These are phyloP conservation scores for Xenops minutus DNA, from an alignment of 2,797 vertebrate species.

Conservation along the genomic window DNA sequence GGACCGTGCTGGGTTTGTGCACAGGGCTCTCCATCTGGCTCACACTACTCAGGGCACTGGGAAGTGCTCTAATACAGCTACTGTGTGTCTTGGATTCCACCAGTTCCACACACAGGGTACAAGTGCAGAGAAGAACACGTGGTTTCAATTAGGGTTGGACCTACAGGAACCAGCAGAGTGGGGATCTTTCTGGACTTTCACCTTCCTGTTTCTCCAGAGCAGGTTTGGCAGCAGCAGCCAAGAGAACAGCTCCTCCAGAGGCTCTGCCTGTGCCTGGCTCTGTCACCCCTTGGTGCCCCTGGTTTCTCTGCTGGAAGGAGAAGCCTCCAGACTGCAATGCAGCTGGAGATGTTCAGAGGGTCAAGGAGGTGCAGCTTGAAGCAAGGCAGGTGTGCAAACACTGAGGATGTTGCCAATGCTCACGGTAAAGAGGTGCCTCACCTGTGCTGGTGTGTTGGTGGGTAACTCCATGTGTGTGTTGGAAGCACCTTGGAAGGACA, in stretches of 20 bases:
- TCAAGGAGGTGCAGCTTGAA: not conserved
- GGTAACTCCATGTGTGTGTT: rapidly evolving
- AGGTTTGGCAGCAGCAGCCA: not conserved
- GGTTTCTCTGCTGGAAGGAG: not conserved
- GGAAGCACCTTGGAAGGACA: not conserved
- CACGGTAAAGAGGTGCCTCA: not conserved
- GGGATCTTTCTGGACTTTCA: not conserved
- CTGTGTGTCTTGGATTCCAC: slow-evolving; percentile 22
- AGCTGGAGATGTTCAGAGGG: not conserved
- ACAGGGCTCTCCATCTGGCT: slow-evolving; percentile 31
- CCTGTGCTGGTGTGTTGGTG: not conserved
- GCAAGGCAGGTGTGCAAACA: not conserved
- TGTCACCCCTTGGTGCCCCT: not conserved
- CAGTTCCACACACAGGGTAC: not conserved
- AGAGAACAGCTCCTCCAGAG: not conserved
- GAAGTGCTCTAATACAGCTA: slow-evolving; percentile 11
- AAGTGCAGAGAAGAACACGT: not conserved
- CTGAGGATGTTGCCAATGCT: not conserved
- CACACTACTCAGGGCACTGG: not conserved
- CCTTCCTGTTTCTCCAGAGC: not conserved
- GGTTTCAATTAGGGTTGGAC: not conserved
- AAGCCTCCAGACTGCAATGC: not conserved
- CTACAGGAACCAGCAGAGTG: not conserved
- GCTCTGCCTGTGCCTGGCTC: not conserved
- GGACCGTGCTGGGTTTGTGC: not conserved